Base-by-base conservation (phyloP, 64 coral and sea anemone species). In the Pachyseris speciosa region DNA sequence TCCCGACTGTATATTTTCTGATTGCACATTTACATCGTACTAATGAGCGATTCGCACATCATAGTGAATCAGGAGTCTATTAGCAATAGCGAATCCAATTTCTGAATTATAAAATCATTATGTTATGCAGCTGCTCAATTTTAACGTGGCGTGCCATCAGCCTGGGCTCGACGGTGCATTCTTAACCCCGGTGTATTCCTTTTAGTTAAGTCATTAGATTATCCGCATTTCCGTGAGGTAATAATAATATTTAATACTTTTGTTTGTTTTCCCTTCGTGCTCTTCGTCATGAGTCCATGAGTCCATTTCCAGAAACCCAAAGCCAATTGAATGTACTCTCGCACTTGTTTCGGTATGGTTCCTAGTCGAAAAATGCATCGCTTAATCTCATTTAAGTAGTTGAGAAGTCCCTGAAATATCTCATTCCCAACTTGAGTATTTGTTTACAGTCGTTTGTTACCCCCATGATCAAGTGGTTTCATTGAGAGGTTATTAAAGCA, bases 171-270 rank as follows among this genome's bases (percentile, higher is more conserved):
- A 11, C 34, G 40, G 16, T 25, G 17, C 34, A 61, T 80, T 38
- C 47, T 80, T 51, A 80, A 80, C 50, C 50, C 19, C 47, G 27
- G 9, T 49, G 27, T 55, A 58, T 58, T 57, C 49, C 12, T 40
- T 81, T 81, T 81, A 25, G 17, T 4, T 38, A 53, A 78, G 16
- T 22, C 22, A n/a, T 63, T 40, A 41, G 15, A 81, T 81, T 61
- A 81, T 63, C 53, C 77, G 52, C 52, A 61, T 81, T 81, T 81
- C 77, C 77, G 57, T 53, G 34, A 81, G 77, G 36, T 63, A 61
- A 40, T 58, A 61, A 61, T 39, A 63, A 80, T 26, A 13, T 37
- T 15, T 61, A 39, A 81, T 24, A 41, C 53, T 0, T 55, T 6
- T 40, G 55, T 37, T 58, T 80, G 19, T 80, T 55, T 36, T 39